Percentiles rank a stretch among this genome's conserved stretches.
These are phyloP conservation scores for Drosophila tripunctata DNA, from an alignment of 2,888 invertebrate genomes.

Conservation along the genomic window DNA sequence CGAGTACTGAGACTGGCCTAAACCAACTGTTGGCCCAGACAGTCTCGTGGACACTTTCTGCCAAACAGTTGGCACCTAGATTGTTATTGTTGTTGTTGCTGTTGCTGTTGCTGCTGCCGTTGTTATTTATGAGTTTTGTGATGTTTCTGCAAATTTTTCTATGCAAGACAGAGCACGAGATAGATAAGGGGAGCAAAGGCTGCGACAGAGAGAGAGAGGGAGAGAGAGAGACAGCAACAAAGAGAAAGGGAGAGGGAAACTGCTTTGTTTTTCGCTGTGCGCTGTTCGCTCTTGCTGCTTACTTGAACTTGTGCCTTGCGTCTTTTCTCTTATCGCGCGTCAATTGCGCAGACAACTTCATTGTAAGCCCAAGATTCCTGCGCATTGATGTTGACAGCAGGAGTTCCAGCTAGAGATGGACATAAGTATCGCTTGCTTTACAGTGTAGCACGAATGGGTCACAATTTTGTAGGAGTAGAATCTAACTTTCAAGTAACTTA, in stretches of 20 bases:
- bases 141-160: constrained; percentile 81
- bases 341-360: constrained; percentile 80
- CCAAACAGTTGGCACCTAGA: constrained; percentile 45
- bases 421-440: not conserved
- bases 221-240: not conserved
- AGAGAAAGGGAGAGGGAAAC: constrained; percentile 9
- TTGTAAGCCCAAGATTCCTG: constrained; percentile 68
- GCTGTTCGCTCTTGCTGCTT: constrained; percentile 14
- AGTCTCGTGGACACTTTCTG: constrained; percentile 71
- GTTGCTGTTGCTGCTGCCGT: constrained; percentile 29
- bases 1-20: constrained; percentile 25
- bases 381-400: constrained; percentile 79
- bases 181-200: no score
- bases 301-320: constrained; percentile 49
- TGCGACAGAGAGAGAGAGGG: not conserved
- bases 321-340: constrained; percentile 61
- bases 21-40: constrained; percentile 11
- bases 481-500: not conserved
- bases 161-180: constrained; percentile 57
- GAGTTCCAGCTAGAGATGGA: constrained; percentile 35
- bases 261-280: constrained; percentile 37
- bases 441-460: not conserved
- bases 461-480: not conserved
- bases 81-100: constrained; percentile 15
- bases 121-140: constrained; percentile 81